phyloP scores from a whole-genome alignment of 2,113 vertebrate genomes.

The Candoia aspera region DNA sequence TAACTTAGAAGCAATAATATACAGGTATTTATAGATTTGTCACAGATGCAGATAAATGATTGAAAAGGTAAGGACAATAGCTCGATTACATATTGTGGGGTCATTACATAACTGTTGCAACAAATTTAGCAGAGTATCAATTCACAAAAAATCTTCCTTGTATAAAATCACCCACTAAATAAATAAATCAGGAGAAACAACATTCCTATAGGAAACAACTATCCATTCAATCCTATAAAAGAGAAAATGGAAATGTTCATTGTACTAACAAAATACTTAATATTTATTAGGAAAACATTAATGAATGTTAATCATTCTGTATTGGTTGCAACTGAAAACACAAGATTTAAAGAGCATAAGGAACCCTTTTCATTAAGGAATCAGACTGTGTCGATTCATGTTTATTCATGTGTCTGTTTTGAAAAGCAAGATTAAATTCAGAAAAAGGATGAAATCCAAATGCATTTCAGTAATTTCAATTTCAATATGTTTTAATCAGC shows the following conservation, averaged over 20 bases:
- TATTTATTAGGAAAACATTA: not conserved
- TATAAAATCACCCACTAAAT: not conserved
- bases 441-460: not conserved
- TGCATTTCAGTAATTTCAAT: not conserved
- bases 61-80: slow-evolving; percentile 16
- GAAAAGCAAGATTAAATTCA: not conserved
- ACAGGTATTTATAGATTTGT: slow-evolving; percentile 22
- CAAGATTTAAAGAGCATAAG: not conserved
- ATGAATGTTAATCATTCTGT: not conserved
- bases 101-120: slow-evolving; percentile 20
- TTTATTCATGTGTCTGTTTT: not conserved
- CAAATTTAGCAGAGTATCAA: not conserved
- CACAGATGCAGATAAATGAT: slow-evolving; percentile 18
- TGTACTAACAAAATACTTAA: not conserved
- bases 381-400: not conserved
- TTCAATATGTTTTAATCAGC: not conserved
- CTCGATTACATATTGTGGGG: slow-evolving; percentile 15
- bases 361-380: not conserved
- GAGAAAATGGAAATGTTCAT: not conserved
- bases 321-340: not conserved
- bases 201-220: not conserved
- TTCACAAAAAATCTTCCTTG: not conserved
- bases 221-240: not conserved
- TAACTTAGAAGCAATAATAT: slow-evolving; percentile 1
- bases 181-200: not conserved